Evolutionary conservation across 1,140 invertebrate genomes (phyloP), one percentile per base, ranked within the genome.

Genomic region (Drosophila pachea): DNA sequence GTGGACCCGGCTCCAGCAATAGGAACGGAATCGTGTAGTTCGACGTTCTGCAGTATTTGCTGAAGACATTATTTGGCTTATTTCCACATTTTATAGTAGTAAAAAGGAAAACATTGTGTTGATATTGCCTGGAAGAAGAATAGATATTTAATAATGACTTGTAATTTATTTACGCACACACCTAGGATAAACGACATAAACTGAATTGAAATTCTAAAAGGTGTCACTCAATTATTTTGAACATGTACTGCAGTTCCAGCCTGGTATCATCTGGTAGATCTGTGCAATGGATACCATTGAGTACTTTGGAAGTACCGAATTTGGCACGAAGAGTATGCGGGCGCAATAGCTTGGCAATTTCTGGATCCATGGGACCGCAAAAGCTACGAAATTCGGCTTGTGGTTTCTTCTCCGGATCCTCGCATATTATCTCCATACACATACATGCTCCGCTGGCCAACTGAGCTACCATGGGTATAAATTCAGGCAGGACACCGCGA

Each of bases 211-310:
- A 47, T 42, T 29, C 11, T n/a, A 45, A 29, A 4, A 12, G 4
- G 22, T 42, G 47, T 73, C 69, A 90, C 75, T 92, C 90, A 47
- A 94, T 87, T 77, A 95, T 94, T 89, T 94, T 95, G 77, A 95
- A 95, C 81, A 95, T 94, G 89, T 95, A 95, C 90, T 95, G 94
- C 48, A 95, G 93, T 91, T 98, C 97, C 60, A 97, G 89, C 42
- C 93, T 78, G 2, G 94, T 94, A 91, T 98, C 97, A 84, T 97
- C 96, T 0, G 93, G 92, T 54, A 99, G 90, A 92, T 99, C 97
- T 35, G 97, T 98, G 84, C 97, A 98, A 89, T 98, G 97, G 5
- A 98, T 91, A 7, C 95, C 96, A 91, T 98, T 99, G 84, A 94
- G 92, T 16, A 97, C 92, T 90, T 94, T 96, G 35, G 93, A 93